These are phyloP conservation scores for Arnoldichthys spilopterus DNA, from an alignment of 2,797 vertebrate genomes.

Conservation along the genomic window DNA sequence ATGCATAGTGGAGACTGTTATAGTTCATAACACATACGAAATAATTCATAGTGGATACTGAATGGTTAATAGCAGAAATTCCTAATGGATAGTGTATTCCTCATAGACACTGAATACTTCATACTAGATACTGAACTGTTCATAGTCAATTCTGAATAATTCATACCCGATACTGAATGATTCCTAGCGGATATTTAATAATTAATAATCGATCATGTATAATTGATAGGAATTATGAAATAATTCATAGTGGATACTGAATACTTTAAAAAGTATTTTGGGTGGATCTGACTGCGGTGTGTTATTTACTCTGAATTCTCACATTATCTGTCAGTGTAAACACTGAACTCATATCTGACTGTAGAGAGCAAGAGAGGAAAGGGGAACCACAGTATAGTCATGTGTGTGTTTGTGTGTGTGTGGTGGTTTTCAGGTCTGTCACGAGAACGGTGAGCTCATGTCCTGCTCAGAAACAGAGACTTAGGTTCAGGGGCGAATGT, in stretches of 20 bases:
- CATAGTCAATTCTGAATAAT: background rate
- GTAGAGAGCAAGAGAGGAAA: constrained; percentile 7
- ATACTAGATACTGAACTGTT: background rate
- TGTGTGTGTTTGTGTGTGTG: constrained; percentile 3
- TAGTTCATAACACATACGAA: no score
- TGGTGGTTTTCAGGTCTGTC: constrained; percentile 22
- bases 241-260: no score
- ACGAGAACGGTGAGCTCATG: constrained; percentile 43
- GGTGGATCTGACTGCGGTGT: background rate
- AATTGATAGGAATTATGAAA: no score
- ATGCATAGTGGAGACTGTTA: no score
- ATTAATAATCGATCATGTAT: no score
- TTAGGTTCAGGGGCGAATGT: constrained; percentile 47
- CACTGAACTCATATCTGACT: constrained; percentile 1
- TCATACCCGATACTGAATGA: background rate
- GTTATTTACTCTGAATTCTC: background rate
- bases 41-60: background rate
- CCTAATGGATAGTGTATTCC: no score
- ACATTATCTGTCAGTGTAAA: background rate
- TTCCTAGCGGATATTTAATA: no score
- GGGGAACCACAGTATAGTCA: background rate
- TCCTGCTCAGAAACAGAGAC: constrained; percentile 19
- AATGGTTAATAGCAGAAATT: background rate
- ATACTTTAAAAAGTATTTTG: background rate
- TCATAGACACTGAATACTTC: background rate